phyloP scores from a whole-genome alignment of 1,140 invertebrate species.

The Trachymyrmex septentrionalis region DNA sequence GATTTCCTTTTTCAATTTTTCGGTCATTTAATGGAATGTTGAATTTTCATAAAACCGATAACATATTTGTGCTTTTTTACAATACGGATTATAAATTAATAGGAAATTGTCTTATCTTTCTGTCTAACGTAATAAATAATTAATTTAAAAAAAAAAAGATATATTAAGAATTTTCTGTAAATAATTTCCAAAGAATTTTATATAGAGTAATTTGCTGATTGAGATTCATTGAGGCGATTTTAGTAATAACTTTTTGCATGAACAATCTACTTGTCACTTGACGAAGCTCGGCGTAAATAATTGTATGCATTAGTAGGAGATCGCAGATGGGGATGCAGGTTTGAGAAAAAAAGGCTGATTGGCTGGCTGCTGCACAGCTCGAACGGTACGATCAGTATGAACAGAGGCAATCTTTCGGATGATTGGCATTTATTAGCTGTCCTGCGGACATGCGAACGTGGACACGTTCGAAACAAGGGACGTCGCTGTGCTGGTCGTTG shows the following conservation, averaged over 20 bases:
- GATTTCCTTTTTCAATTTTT: not conserved
- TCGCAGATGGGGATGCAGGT: constrained; percentile 19
- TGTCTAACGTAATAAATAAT: not conserved
- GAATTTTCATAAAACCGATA: constrained; percentile 36
- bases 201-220: not conserved
- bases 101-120: not conserved
- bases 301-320: constrained; percentile 21
- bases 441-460: constrained; percentile 44
- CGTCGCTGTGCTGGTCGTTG: constrained; percentile 24
- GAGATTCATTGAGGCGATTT: not conserved
- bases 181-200: constrained; percentile 6
- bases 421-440: constrained; percentile 62
- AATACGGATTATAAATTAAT: not conserved
- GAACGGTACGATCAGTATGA: constrained; percentile 30
- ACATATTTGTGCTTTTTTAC: not conserved
- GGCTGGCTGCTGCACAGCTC: not conserved
- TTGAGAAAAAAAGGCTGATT: constrained; percentile 32
- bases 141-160: not conserved
- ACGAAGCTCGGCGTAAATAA: constrained; percentile 17
- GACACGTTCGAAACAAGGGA: constrained; percentile 56
- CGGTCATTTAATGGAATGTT: constrained; percentile 13
- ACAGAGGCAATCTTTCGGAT: constrained; percentile 63
- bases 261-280: not conserved
- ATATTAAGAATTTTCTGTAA: not conserved
- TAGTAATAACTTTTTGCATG: not conserved